Conservation (phyloP, 2,797 vertebrate genomes). For the Craterocephalus amniculus region DNA sequence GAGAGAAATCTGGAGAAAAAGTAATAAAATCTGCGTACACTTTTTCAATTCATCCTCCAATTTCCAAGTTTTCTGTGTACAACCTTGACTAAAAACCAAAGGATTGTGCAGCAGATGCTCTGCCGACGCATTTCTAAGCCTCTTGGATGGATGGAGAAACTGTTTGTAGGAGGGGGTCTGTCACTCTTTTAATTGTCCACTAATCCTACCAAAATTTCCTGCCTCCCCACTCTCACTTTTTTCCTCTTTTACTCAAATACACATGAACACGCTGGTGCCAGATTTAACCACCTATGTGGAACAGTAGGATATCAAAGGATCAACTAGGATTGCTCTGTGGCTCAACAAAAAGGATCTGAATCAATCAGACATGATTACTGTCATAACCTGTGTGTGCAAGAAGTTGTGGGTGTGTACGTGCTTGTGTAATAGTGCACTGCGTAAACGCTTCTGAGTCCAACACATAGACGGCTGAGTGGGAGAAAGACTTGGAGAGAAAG, state of each 20-base stretch:
- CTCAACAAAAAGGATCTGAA: slow-evolving; percentile 66
- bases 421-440: slow-evolving; percentile 15
- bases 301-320: slow-evolving; percentile 58
- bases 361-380: slow-evolving; percentile 60
- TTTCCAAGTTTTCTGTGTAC: slow-evolving; percentile 36
- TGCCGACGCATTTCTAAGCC: slow-evolving; percentile 78
- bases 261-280: slow-evolving; percentile 24
- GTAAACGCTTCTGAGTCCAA: slow-evolving; percentile 25
- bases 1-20: slow-evolving; percentile 33
- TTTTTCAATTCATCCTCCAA: slow-evolving; percentile 7
- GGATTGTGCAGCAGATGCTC: slow-evolving; percentile 30
- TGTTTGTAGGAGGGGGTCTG: slow-evolving; percentile 68
- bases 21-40: neutral
- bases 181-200: slow-evolving; percentile 83
- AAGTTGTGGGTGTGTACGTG: slow-evolving; percentile 4
- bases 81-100: neutral
- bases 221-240: slow-evolving; percentile 34
- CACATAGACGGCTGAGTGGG: slow-evolving; percentile 26
- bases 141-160: slow-evolving; percentile 77
- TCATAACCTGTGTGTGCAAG: slow-evolving; percentile 42
- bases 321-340: slow-evolving; percentile 53
- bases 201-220: slow-evolving; percentile 66
- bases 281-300: slow-evolving; percentile 55
- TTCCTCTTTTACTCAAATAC: slow-evolving; percentile 19
- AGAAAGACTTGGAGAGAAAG: slow-evolving; percentile 30